phyloP scores from a whole-genome alignment of 2,797 vertebrate species.

The Allenopithecus nigroviridis region DNA sequence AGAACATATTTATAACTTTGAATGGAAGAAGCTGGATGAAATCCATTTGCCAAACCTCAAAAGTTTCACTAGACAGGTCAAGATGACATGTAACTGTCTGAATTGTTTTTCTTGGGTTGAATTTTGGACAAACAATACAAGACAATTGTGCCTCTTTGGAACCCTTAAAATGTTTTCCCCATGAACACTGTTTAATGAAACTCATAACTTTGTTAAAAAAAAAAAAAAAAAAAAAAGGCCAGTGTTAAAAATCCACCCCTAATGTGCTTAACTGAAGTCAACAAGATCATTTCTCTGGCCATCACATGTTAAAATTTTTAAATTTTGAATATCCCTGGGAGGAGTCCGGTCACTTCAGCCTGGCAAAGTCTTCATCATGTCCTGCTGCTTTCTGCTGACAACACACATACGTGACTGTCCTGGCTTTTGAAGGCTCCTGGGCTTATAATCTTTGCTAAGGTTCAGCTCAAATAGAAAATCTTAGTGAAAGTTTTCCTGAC shows the following conservation, averaged over 20 bases:
- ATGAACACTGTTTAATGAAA: neutral
- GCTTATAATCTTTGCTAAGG: constrained; percentile 38
- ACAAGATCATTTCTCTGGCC: neutral
- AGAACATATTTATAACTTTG: neutral
- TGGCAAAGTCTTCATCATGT: neutral
- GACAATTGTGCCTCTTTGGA: neutral
- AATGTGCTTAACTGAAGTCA: neutral
- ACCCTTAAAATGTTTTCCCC: neutral
- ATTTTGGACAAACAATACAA: neutral
- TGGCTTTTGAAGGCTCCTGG: neutral
- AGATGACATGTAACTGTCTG: neutral
- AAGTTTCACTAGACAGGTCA: neutral
- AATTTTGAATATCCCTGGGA: neutral
- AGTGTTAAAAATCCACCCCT: neutral
- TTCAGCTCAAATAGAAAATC: constrained; percentile 26
- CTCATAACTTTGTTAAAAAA: no score
- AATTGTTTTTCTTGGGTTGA: neutral
- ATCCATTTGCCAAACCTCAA: neutral
- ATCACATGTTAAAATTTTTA: neutral
- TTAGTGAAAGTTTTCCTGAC: constrained; percentile 29
- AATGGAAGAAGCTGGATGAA: neutral
- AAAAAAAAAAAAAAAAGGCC: no score
- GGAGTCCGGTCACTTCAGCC: neutral
- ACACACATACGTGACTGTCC: neutral
- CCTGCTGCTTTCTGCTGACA: neutral